Conservation (phyloP, 2,797 vertebrate species). For the Arremon brunneinucha region DNA sequence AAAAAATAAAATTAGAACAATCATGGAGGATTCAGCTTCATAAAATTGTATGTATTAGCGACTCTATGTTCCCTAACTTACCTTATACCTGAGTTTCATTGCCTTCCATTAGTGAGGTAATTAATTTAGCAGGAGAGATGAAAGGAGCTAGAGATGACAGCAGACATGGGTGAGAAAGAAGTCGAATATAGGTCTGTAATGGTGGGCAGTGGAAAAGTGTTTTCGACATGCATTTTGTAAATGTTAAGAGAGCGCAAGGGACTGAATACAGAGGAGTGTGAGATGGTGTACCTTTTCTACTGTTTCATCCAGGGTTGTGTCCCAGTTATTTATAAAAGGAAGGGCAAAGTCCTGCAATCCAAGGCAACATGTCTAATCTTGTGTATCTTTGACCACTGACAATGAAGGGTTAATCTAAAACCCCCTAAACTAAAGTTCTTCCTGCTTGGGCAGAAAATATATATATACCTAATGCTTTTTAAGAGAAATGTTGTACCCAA, state of each 20-base stretch:
- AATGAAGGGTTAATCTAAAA: slow-evolving; percentile 5
- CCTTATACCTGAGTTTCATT: background rate
- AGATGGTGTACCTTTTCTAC: background rate
- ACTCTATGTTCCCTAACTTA: background rate
- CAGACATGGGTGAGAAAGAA: background rate
- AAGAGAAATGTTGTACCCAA: background rate
- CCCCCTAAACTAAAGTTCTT: background rate
- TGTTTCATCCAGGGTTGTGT: background rate
- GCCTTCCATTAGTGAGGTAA: background rate
- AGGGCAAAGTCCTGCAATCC: background rate
- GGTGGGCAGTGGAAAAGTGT: background rate
- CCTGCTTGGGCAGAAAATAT: background rate
- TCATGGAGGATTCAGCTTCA: background rate
- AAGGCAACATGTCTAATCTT: background rate
- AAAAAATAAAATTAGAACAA: background rate
- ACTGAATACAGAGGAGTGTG: background rate
- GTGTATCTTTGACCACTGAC: background rate
- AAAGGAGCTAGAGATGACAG: slow-evolving; percentile 17
- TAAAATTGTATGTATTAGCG: background rate
- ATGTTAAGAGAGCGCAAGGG: background rate
- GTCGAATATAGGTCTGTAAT: background rate
- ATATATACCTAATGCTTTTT: background rate
- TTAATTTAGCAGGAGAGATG: slow-evolving; percentile 15
- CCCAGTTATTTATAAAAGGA: background rate
- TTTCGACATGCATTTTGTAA: background rate